Evolutionary conservation across 2,797 vertebrate genomes (phyloP).

Genomic region (Epinephelus malabaricus): DNA sequence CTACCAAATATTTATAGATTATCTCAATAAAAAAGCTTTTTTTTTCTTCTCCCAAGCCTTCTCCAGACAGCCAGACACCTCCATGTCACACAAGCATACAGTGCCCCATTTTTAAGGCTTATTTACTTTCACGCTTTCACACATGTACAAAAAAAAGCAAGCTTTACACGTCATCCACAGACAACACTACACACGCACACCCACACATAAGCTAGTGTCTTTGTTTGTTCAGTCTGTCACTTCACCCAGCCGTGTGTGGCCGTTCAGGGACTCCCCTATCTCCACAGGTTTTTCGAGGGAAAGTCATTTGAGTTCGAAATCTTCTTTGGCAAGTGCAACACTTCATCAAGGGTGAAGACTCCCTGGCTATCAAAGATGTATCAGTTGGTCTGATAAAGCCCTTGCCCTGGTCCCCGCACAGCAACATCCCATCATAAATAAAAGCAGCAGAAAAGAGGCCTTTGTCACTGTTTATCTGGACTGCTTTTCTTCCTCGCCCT

Average conservation of each 20-base stretch:
- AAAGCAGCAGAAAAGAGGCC: constrained; percentile 93
- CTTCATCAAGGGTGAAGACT: constrained; percentile 98
- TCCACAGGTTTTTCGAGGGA: constrained; percentile 89
- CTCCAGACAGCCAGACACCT: not conserved
- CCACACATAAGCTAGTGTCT: constrained; percentile 76
- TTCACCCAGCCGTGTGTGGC: constrained; percentile 85
- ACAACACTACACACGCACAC: constrained; percentile 22
- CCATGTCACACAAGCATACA: constrained; percentile 75
- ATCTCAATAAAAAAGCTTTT: no score
- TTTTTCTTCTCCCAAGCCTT: no score
- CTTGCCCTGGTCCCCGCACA: constrained; percentile 91
- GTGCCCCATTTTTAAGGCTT: constrained; percentile 59
- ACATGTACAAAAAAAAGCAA: constrained; percentile 5
- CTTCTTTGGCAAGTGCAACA: constrained; percentile 93
- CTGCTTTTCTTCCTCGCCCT: constrained; percentile 99
- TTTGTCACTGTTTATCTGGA: constrained; percentile 99
- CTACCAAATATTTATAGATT: no score
- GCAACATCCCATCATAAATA: constrained; percentile 99
- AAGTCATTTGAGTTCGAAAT: constrained; percentile 97
- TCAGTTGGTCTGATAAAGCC: constrained; percentile 98
- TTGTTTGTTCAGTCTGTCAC: constrained; percentile 92
- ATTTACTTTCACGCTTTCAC: constrained; percentile 74
- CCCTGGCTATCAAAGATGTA: constrained; percentile 95
- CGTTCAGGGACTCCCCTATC: constrained; percentile 91
- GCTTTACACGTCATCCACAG: constrained; percentile 26